A percentile compares a stretch with the other conserved stretches of the same genome.
phyloP scores from a whole-genome alignment of 2,113 vertebrate genomes.

The Perca schrenkii region DNA sequence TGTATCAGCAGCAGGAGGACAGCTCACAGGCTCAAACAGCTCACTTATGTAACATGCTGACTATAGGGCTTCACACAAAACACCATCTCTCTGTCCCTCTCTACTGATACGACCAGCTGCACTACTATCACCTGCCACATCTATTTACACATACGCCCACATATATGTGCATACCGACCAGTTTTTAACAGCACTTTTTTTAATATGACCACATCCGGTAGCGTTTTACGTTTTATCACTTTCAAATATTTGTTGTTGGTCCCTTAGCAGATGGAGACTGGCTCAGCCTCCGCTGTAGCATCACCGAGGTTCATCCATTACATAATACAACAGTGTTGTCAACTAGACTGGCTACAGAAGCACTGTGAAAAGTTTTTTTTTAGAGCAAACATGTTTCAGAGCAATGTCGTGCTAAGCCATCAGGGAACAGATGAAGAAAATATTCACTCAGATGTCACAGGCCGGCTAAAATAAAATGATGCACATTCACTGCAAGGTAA shows the following conservation, averaged over 20 bases:
- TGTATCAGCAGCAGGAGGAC: slow-evolving; percentile 54
- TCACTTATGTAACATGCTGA: slow-evolving; percentile 64
- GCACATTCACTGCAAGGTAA: background rate
- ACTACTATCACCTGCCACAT: background rate
- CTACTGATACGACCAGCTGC: background rate
- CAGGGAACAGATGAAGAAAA: background rate
- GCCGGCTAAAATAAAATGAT: background rate
- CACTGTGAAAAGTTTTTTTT: slow-evolving; percentile 1
- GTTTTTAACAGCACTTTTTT: background rate
- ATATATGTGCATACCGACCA: background rate
- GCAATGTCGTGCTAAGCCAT: background rate
- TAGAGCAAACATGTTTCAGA: slow-evolving; percentile 15
- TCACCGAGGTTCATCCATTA: slow-evolving; percentile 49
- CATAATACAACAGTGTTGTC: slow-evolving; percentile 42
- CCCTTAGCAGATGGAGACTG: slow-evolving; percentile 29
- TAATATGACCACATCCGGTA: background rate
- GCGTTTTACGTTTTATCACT: slow-evolving; percentile 20
- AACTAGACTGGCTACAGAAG: background rate
- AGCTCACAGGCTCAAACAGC: slow-evolving; percentile 41
- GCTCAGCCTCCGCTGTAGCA: slow-evolving; percentile 40
- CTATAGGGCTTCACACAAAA: slow-evolving; percentile 51
- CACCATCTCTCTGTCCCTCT: slow-evolving; percentile 30
- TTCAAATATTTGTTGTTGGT: slow-evolving; percentile 23
- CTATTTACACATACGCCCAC: background rate
- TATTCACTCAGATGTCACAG: background rate